phyloP scores from a whole-genome alignment of 1,140 invertebrate species.

The Plodia interpunctella region DNA sequence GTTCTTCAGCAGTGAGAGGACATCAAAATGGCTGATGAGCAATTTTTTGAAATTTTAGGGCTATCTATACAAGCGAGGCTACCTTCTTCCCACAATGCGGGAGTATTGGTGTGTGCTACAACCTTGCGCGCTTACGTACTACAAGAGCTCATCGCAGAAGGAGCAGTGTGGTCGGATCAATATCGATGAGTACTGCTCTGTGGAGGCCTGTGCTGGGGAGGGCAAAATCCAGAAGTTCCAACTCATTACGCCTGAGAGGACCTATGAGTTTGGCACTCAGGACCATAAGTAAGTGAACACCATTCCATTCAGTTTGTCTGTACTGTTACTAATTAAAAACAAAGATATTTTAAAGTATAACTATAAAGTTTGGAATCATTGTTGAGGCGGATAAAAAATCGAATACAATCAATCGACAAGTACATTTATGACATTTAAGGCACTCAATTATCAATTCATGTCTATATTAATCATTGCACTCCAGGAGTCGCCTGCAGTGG shows the following conservation, averaged over 20 bases:
- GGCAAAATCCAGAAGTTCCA: slow-evolving; percentile 77
- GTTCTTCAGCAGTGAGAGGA: too few relatives aligned
- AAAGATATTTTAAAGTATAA: too few relatives aligned
- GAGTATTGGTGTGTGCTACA: slow-evolving; percentile 89
- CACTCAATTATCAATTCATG: too few relatives aligned
- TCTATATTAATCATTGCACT: too few relatives aligned
- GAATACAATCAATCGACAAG: too few relatives aligned
- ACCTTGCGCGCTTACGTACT: slow-evolving; percentile 85
- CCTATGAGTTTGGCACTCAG: slow-evolving; percentile 82
- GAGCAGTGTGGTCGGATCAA: slow-evolving; percentile 83
- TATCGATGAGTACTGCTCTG: slow-evolving; percentile 81
- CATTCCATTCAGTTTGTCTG: too few relatives aligned
- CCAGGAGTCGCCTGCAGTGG: slow-evolving; percentile 83
- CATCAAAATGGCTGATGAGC: too few relatives aligned
- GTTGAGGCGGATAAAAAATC: too few relatives aligned
- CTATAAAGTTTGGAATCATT: too few relatives aligned
- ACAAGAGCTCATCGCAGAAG: slow-evolving; percentile 84
- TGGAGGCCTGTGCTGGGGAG: slow-evolving; percentile 79
- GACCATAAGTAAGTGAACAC: slow-evolving; percentile 82
- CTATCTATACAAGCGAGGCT: slow-evolving; percentile 84
- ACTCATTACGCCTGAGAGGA: slow-evolving; percentile 81
- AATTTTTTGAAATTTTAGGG: slow-evolving; percentile 69
- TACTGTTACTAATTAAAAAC: too few relatives aligned
- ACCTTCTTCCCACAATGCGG: slow-evolving; percentile 84
- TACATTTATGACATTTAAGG: too few relatives aligned